Base-by-base conservation (phyloP, 2,888 invertebrate genomes). In the Apomyelois bistriatella region DNA sequence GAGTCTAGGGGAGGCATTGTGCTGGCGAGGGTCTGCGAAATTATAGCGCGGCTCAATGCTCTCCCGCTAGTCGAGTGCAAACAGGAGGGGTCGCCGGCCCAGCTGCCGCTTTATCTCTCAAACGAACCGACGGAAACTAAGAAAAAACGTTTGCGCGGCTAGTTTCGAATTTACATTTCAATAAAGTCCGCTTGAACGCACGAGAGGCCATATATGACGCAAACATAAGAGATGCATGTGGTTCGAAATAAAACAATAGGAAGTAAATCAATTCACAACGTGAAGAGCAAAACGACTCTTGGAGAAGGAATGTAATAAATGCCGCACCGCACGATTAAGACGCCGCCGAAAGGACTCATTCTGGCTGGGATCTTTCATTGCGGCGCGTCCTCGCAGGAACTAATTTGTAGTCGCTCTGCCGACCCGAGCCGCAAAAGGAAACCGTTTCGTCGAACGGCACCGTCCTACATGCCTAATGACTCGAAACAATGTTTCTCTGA, bases 261-360 rank as follows among this genome's bases (percentile, higher is more conserved):
- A 68, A 73, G 76, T 81, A 82, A 87, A 86, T 85, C 84, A 85
- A 84, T 84, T 81, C 76, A 72, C 65, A 70, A 68, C 60, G 65
- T 65, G 67, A 60, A 67, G 72, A 77, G 83, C 79, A 84, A 82
- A 80, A 72, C 74, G 73, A 70, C 66, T 67, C 63, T 64, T 64
- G 60, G 65, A 61, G 59, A 58, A 66, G 66, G 65, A 62, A 62
- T 68, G 71, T 76, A 76, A 76, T 75, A 74, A 76, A 73, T 63
- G 68, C 62, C 66, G 58, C 66, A 66, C 63, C 72, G 73, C 46
- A 32, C 76, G 76, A 76, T 80, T 79, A 76, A 78, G 78, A 77
- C 70, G 73, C 74, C 68, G 66, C 74, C 68, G 66, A 66, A 73
- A 70, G 71, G 68, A 72, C 66, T 67, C 71, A 69, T 79, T 77